Base-by-base conservation (phyloP, 2,113 vertebrate genomes). In the Apodemus speciosus region DNA sequence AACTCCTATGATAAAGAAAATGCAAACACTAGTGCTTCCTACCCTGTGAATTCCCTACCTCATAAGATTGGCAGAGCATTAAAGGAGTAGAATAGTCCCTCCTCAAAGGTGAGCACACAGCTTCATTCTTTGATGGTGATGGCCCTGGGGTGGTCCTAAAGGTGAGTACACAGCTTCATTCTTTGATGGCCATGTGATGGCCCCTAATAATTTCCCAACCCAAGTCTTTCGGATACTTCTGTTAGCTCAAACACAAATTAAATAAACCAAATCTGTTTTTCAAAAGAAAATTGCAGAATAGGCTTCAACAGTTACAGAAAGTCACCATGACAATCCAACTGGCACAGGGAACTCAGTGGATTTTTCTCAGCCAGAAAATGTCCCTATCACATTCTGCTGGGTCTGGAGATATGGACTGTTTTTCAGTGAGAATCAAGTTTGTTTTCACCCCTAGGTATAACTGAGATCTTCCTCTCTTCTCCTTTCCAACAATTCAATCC, bases 361-460 rank as follows among this genome's bases (percentile, higher is more conserved):
- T 53, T 73, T 94, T 93, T 92, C 77, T 83, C 75, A 92, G 62
- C 88, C 90, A 95, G 81, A 76, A 85, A 38, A 77, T 40, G 30
- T 56, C 62, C 56, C 23, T 89, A 66, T 80, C 51, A 71, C 40
- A 60, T 76, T 95, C 69, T 68, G 27, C 62, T 0, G 0, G 62
- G 69, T 60, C 77, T 95, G 21, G 76, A 81, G 84, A 91, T 53
- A 46, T 2, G 8, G 25, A 62, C 76, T 94, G 46, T 73, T 89
- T 60, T 85, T 11, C 32, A 91, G n/a, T 43, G 14, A 3, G 95
- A 27, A n/a, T 81, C 49, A 91, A 93, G 92, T 96, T 95, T 79
- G 69, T 91, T 96, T 89, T 85, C 87, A 95, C 90, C 79, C 85
- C 79, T 91, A 93, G 30, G 87, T 73, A 53, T 71, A 94, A 64